Percentiles rank a stretch among this genome's conserved stretches.
phyloP scores from a whole-genome alignment of 2,113 vertebrate genomes.

The Elaphurus davidianus region DNA sequence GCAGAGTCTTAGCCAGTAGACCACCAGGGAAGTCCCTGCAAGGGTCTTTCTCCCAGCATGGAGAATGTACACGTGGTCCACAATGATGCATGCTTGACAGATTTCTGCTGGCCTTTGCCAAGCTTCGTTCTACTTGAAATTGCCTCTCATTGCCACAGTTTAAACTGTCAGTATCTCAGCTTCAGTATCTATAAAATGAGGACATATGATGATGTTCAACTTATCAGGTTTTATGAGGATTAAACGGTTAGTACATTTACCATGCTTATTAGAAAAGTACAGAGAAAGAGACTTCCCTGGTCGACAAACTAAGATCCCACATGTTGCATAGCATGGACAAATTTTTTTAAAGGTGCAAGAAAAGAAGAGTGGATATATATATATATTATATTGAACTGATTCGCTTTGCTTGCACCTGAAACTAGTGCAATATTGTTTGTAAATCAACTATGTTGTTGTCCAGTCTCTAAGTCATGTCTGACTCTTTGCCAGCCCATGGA shows the following conservation, averaged over 20 bases:
- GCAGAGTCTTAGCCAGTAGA: not conserved
- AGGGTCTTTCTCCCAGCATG: fast-evolving
- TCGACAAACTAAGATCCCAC: not conserved
- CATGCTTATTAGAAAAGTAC: not conserved
- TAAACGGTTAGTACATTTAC: not conserved
- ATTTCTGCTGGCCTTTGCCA: not conserved
- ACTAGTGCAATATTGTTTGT: not conserved
- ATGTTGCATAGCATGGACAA: not conserved
- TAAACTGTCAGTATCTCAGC: not conserved
- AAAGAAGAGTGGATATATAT: not conserved
- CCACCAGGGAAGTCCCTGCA: not conserved
- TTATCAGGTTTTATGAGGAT: not conserved
- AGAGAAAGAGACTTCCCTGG: not conserved
- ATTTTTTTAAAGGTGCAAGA: not conserved
- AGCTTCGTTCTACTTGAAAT: not conserved
- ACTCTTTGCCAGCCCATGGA: not conserved
- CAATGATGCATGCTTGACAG: fast-evolving
- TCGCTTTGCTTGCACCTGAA: not conserved
- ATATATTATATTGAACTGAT: not conserved
- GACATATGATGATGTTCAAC: no score
- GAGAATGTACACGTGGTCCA: fast-evolving
- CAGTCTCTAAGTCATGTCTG: not conserved
- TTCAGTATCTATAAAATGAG: not conserved
- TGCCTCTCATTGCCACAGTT: not conserved
- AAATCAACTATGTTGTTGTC: not conserved